A percentile compares a stretch with the other conserved stretches of the same genome.
phyloP scores from a whole-genome alignment of 2,888 invertebrate species.

The Priocnemis perturbator region DNA sequence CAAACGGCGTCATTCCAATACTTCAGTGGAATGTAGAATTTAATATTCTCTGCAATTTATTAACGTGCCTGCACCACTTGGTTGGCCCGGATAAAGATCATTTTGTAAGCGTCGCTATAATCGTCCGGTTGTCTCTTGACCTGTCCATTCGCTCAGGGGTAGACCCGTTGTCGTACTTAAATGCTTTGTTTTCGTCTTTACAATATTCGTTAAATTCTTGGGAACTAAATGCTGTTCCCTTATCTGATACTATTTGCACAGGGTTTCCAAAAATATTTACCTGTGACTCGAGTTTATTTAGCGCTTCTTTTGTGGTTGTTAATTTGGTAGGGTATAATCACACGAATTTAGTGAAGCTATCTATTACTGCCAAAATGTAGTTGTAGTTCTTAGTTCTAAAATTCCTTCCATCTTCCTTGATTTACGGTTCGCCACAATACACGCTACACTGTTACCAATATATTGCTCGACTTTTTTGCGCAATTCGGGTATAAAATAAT shows the following conservation, averaged over 20 bases:
- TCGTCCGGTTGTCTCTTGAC: conserved; percentile 27
- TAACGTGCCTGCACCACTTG: no score
- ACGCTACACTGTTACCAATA: conserved; percentile 32
- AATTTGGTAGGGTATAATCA: conserved; percentile 19
- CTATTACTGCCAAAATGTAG: conserved; percentile 23
- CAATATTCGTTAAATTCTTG: conserved; percentile 26
- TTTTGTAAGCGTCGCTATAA: no score
- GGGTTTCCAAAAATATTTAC: conserved; percentile 24
- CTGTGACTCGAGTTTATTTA: conserved; percentile 17
- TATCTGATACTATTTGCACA: conserved; percentile 10
- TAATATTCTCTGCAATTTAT: conserved; percentile 8
- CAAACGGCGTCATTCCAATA: no score
- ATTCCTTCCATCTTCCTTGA: conserved; percentile 28
- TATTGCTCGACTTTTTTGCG: conserved; percentile 25
- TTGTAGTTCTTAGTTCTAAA: conserved; percentile 32
- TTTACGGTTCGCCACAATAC: conserved; percentile 32
- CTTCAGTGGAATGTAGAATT: conserved; percentile 32
- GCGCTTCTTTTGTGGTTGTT: conserved; percentile 10
- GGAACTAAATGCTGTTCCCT: conserved; percentile 23
- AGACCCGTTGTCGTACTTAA: conserved; percentile 12
- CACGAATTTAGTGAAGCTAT: conserved; percentile 13
- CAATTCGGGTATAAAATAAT: conserved; percentile 35
- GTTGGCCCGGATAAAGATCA: no score
- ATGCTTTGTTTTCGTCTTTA: conserved; percentile 9
- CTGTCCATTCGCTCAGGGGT: conserved; percentile 27